Evolutionary conservation across 2,797 vertebrate species (phyloP), one percentile per base, ranked within the genome.

Genomic region (Halcyon leucocephala): DNA sequence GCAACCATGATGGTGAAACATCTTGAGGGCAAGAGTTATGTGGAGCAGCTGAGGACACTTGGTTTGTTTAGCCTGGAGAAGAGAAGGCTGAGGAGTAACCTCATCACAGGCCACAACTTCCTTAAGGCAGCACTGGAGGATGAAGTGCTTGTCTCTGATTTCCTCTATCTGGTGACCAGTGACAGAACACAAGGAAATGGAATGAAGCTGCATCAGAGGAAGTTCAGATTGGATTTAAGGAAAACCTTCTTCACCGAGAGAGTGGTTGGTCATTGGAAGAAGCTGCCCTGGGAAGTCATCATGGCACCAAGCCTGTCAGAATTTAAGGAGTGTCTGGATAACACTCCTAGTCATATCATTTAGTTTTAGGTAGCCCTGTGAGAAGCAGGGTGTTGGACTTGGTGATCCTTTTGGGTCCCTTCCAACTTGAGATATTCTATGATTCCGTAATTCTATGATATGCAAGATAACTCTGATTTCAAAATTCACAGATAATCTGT

Each of bases 51-150:
- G 37, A 70, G 8, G 17, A 55, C 25, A 39, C 33, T 54, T 33
- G 20, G 46, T 4, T 21, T 17, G 28, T 37, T 72, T 22, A 54
- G 21, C n/a, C 21, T 62, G n/a, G 14, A 37, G 14, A 52, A 54
- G 39, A 44, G 17, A 62, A 62, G 22, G 41, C 24, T 57, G 51
- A 61, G 26, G 15, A 10, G 12, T 65, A 42, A 24, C 28, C 22
- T 61, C 21, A 46, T 18, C 1, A 3, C 22, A 19, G 28, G 39
- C 39, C 4, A 18, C 54, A 52, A 0, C 12, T 66, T 51, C 31
- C n/a, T 39, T 33, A 29, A 24, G 12, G 28, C 1, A 3, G 8
- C n/a, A 61, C 28, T 3, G 1, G 4, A 41, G 15, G 10, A 10
- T 29, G 5, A 61, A 15, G 7, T 35, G 29, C 29, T 79, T 35